Evolutionary conservation across 2,113 vertebrate species (phyloP).

Genomic region (Vimba vimba): DNA sequence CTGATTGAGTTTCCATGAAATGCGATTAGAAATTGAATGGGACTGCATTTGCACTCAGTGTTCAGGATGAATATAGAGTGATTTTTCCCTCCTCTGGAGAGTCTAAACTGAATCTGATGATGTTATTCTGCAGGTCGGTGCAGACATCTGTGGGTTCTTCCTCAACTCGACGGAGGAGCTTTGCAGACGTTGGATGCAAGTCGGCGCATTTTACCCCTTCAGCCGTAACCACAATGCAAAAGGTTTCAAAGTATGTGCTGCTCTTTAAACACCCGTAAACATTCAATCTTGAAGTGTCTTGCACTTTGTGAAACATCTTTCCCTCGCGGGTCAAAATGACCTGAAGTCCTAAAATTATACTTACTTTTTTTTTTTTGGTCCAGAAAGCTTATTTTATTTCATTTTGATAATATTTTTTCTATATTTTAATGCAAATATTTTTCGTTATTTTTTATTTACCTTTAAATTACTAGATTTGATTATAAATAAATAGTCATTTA

Average conservation of each 20-base stretch:
- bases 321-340: no score
- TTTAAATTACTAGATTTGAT: no score
- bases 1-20: neutral
- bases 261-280: neutral
- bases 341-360: no score
- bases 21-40: slow-evolving; percentile 28
- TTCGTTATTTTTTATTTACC: no score
- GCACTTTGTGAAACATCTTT: no score
- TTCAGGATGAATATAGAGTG: slow-evolving; percentile 5
- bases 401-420: no score
- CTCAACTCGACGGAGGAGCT: slow-evolving; percentile 84
- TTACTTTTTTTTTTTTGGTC: no score
- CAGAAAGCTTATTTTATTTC: no score
- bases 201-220: slow-evolving; percentile 97
- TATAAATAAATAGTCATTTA: no score
- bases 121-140: slow-evolving; percentile 82
- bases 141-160: slow-evolving; percentile 93
- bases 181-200: slow-evolving; percentile 93
- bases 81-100: neutral
- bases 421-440: no score
- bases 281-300: neutral
- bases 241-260: slow-evolving; percentile 71
- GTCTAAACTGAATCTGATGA: neutral
- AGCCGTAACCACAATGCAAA: slow-evolving; percentile 90
- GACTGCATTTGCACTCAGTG: neutral